A percentile compares a stretch with the other conserved stretches of the same genome.
phyloP scores from a whole-genome alignment of 2,888 invertebrate species.

The Flabesymbios commensalis region DNA sequence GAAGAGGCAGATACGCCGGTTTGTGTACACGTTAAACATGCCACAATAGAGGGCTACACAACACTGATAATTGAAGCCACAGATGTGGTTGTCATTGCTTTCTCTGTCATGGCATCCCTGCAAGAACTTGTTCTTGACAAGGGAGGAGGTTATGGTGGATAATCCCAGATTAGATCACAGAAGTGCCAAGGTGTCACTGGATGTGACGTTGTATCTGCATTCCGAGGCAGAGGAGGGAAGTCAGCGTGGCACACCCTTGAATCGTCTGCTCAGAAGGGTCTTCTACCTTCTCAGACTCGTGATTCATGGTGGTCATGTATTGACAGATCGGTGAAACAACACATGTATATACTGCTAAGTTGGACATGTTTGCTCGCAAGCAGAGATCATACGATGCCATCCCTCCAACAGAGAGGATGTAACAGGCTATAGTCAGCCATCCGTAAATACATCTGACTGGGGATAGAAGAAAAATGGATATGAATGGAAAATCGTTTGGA shows the following conservation, averaged over 20 bases:
- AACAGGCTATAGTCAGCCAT: too few species aligned
- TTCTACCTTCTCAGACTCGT: too few species aligned
- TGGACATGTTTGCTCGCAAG: constrained; percentile 37
- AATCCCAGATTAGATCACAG: too few species aligned
- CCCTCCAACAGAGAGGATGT: constrained; percentile 18
- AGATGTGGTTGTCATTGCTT: constrained; percentile 17
- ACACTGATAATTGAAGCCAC: constrained; percentile 13
- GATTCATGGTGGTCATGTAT: too few species aligned
- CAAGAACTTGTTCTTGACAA: constrained; percentile 20
- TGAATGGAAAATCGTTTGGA: too few species aligned
- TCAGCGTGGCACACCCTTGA: constrained; percentile 38
- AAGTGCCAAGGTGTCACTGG: constrained; percentile 39
- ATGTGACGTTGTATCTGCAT: constrained; percentile 35
- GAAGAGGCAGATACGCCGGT: constrained; percentile 33
- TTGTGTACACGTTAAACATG: constrained; percentile 21
- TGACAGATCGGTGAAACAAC: constrained; percentile 29
- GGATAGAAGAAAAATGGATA: too few species aligned
- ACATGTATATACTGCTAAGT: constrained; percentile 29
- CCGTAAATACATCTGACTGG: too few species aligned
- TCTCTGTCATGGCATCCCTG: constrained; percentile 10
- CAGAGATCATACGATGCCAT: constrained; percentile 32
- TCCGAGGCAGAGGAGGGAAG: constrained; percentile 33
- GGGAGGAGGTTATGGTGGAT: too few species aligned
- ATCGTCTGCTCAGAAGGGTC: too few species aligned
- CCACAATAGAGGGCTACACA: constrained; percentile 12